Percentiles rank a stretch among this genome's conserved stretches.
Evolutionary conservation across 2,113 vertebrate genomes (phyloP).

Genomic region (Spermophilus dauricus): DNA sequence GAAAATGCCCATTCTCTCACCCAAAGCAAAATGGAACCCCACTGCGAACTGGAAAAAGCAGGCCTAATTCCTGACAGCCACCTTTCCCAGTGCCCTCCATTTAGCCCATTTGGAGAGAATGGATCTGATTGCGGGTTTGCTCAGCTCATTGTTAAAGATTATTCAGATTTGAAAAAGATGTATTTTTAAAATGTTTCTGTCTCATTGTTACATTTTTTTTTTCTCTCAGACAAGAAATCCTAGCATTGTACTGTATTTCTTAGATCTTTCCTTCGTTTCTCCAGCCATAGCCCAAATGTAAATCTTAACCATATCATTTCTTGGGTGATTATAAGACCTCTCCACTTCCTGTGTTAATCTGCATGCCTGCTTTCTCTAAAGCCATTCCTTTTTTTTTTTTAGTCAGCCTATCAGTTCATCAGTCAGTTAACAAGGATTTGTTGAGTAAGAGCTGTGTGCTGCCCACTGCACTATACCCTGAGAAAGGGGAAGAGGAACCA

Average conservation of each 20-base stretch:
- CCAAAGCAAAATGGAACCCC: conserved; percentile 71
- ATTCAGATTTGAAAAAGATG: conserved; percentile 73
- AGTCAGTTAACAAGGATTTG: conserved; percentile 3
- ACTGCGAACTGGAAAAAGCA: conserved; percentile 57
- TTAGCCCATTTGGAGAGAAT: conserved; percentile 66
- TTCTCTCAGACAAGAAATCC: conserved; percentile 61
- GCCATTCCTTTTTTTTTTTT: not conserved
- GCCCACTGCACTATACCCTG: not conserved
- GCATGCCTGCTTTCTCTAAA: not conserved
- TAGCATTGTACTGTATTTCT: conserved; percentile 7
- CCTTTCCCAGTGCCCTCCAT: conserved; percentile 32
- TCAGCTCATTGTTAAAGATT: conserved; percentile 64
- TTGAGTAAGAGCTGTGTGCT: conserved; percentile 2
- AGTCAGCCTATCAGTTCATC: not conserved
- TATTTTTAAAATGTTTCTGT: conserved; percentile 70
- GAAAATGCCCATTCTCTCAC: conserved; percentile 69
- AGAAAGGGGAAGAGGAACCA: not conserved
- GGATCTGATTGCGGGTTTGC: conserved; percentile 60
- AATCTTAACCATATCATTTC: conserved; percentile 42
- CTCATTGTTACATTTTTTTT: conserved; percentile 70
- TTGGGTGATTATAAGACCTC: not conserved
- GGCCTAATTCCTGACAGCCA: conserved; percentile 45
- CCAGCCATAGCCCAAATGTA: not conserved
- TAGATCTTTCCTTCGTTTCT: conserved; percentile 47
- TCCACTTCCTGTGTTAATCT: not conserved